Base-by-base conservation (phyloP, 2,888 invertebrate species). In the Baccha elongata region DNA sequence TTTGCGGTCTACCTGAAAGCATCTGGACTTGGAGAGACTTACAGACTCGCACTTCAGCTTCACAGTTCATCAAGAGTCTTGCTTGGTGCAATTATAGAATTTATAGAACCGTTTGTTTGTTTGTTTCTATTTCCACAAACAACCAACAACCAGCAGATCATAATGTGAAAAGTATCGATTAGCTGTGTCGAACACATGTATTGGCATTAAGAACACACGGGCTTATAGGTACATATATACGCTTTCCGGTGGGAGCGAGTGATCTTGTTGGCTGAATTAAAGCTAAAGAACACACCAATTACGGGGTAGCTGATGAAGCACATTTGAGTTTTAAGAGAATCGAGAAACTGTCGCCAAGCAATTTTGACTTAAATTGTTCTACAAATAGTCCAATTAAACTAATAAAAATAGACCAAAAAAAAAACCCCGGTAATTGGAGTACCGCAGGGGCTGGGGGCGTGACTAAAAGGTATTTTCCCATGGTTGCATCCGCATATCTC, bases 1-100 rank as follows among this genome's bases (percentile, higher is more conserved):
- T 78, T 83, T 83, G 83, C 78, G 78, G 76, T 83, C 78, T 83
- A 83, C 76, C 81, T 81, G 81, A 75, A 76, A 67, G 81, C 78
- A 83, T 78, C 67, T 83, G 78, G 72, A 58, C 37, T 35, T 32
- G 7, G n/a, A 23, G 13, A 29, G 32, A 52, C 32, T 53, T 37
- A 19, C n/a, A n/a, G 37, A 68, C 71, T 65, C 29, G n/a, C n/a
- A 72, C 52, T 67, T 60, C 26, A 29, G n/a, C n/a, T n/a, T n/a
- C n/a, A n/a, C n/a, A n/a, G 48, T 46, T 62, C 29, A 62, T 62
- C 58, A 58, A 32, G 32, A 74, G 64, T 50, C 42, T 29, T n/a
- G 23, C n/a, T 40, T 13, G 26, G 15, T 52, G 75, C 76, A 81
- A 81, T 78, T 83, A 78, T 58, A 68, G 83, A 62, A 78, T 72